Percentiles rank a stretch among this genome's conserved stretches.
These are phyloP conservation scores for Pinna nobilis DNA, from an alignment of 1,140 invertebrate species.

Conservation along the genomic window DNA sequence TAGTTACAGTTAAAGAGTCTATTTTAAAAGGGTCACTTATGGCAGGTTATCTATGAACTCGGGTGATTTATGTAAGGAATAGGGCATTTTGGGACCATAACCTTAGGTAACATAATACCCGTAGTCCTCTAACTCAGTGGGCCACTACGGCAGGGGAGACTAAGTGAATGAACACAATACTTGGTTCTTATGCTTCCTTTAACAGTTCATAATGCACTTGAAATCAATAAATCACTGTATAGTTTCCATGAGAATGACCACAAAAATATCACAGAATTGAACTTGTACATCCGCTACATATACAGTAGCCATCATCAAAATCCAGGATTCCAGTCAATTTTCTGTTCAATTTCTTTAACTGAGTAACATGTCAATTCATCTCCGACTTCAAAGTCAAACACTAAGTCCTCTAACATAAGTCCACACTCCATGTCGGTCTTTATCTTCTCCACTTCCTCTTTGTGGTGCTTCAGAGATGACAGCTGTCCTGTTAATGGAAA, in stretches of 20 bases:
- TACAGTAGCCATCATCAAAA: conserved; percentile 80
- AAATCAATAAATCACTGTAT: neutral
- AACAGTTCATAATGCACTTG: neutral
- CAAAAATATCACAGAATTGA: neutral
- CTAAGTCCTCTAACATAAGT: conserved; percentile 82
- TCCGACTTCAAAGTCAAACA: conserved; percentile 82
- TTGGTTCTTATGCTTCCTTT: neutral
- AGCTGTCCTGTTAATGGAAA: conserved; percentile 78
- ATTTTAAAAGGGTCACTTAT: no score
- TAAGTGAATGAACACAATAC: neutral
- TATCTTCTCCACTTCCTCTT: conserved; percentile 89
- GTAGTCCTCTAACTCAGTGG: no score
- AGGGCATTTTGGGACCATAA: no score
- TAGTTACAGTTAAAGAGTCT: no score
- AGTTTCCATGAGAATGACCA: neutral
- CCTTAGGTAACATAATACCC: no score
- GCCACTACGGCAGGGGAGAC: no score
- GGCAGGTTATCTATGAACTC: no score
- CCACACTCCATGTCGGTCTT: conserved; percentile 93
- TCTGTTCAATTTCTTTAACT: conserved; percentile 79
- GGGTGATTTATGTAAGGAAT: no score
- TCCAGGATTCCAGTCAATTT: conserved; percentile 89
- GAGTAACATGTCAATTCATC: conserved; percentile 89
- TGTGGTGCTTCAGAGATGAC: conserved; percentile 89
- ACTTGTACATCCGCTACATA: neutral